Base-by-base conservation (phyloP, 2,888 invertebrate genomes). In the Calephelis perditalis region DNA sequence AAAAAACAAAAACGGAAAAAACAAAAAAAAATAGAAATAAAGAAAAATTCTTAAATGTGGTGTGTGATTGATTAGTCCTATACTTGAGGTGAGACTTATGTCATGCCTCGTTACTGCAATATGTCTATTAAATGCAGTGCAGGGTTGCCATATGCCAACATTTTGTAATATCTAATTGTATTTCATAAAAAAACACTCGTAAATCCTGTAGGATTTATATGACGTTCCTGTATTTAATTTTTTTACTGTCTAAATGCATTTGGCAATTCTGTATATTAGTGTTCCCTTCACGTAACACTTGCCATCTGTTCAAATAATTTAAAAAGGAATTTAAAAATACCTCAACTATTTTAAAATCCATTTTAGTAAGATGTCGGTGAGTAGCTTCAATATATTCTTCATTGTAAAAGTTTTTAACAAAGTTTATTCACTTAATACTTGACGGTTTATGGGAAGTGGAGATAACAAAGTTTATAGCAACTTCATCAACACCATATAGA, bases 11-110 rank as follows among this genome's bases (percentile, higher is more conserved):
- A 73, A 74, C 68, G 75, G 72, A 81, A 84, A 84, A 82, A 78
- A 71, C 71, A 77, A 73, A 81, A 86, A 86, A 87, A 86, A 87
- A 89, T 83, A 82, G 84, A 86, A 91, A 88, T 88, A 90, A 90
- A 89, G 77, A 76, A 82, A 84, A 88, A 85, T 82, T 85, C 82
- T 86, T 86, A 78, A 85, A 86, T 81, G 84, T 83, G 83, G 81
- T 87, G 88, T 87, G 86, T 89, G 82, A 89, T 89, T 87, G 86
- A 81, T 85, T 82, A 78, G 80, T 81, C 84, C 84, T 82, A 74
- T 73, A 62, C 65, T 62, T 59, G 63, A 62, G 65, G 43, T 63
- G 56, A 11, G 44, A 43, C 52, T 49, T 61, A 44, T 60, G 57
- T 60, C 61, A 65, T 60, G 61, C 59, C 63, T 60, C 67, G 71